Percentiles rank a stretch among this genome's conserved stretches.
phyloP scores from a whole-genome alignment of 1,140 invertebrate species.

The Pygmarrhopalites habei region DNA sequence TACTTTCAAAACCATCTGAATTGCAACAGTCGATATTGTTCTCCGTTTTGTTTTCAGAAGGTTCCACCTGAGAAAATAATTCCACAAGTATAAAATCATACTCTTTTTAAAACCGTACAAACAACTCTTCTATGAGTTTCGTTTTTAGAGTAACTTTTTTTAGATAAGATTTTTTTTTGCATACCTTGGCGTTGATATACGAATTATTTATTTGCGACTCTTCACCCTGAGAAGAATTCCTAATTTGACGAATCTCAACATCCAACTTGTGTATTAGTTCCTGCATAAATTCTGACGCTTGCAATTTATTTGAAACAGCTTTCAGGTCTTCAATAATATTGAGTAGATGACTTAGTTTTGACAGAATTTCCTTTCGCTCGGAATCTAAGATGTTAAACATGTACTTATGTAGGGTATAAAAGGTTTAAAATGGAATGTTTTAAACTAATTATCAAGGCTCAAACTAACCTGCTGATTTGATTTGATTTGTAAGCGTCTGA shows the following conservation, averaged over 20 bases:
- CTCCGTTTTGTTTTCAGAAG: conserved; percentile 21
- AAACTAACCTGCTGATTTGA: conserved; percentile 17
- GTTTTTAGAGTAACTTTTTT: too few species aligned
- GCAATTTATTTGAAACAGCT: conserved; percentile 35
- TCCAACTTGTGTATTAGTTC: conserved; percentile 35
- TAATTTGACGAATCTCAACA: conserved; percentile 33
- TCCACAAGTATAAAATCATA: not conserved
- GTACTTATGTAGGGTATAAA: too few species aligned
- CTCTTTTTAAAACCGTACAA: not conserved
- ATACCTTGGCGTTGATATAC: conserved; percentile 32
- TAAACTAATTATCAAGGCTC: too few species aligned
- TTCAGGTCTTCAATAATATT: conserved; percentile 37
- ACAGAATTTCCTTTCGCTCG: conserved; percentile 30
- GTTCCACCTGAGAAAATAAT: conserved; percentile 8
- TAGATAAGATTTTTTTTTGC: too few species aligned
- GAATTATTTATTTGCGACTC: conserved; percentile 24
- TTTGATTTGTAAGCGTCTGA: conserved; percentile 21
- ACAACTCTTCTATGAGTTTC: not conserved
- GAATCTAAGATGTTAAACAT: too few species aligned
- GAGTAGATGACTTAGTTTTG: conserved; percentile 28
- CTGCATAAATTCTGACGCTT: conserved; percentile 31
- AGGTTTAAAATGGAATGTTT: too few species aligned
- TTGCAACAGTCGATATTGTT: conserved; percentile 24
- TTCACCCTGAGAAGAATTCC: conserved; percentile 31
- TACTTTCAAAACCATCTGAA: conserved; percentile 26